Evolutionary conservation across 2,888 invertebrate species (phyloP), one percentile per base, ranked within the genome.

Genomic region (Lypha dubia): DNA sequence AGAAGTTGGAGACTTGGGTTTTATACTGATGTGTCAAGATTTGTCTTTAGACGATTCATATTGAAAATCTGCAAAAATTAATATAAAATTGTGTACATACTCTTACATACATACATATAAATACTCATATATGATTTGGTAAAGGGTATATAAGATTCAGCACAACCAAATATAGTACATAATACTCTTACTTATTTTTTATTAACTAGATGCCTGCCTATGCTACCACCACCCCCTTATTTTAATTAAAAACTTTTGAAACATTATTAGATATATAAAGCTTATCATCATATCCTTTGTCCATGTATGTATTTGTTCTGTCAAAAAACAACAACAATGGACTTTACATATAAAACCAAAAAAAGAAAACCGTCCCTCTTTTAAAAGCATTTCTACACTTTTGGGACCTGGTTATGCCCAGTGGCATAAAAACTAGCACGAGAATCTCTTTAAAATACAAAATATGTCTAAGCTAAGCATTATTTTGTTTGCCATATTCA

Each of bases 391-490:
- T 28, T 71, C 44, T 32, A 32, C 32, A 9, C 22, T 35, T 22
- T 46, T 60, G 60, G 22, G 22, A 1, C 28, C 28, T 5, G 24
- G 28, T n/a, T n/a, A n/a, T 11, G 28, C 13, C 53, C n/a, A 22
- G 1, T 5, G n/a, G 4, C 63, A n/a, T 1, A 6, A 15, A 32
- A 46, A 28, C 20, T 71, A 17, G 3, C 7, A 35, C 11, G 15
- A 41, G 5, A 53, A 32, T 53, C 75, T 41, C 32, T 65, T 65
- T n/a, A 63, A 24, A 20, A 56, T 68, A n/a, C 8, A n/a, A 17
- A 22, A 35, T 35, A 17, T 58, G 35, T 22, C 17, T 51, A 41
- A 53, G 6, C 17, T 20, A 13, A 28, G 11, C 24, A 51, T 51
- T 35, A 41, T 41, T 11, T 68, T 65, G 2, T 35, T 6, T 35